Percentiles rank a stretch among this genome's conserved stretches.
phyloP scores from a whole-genome alignment of 2,113 vertebrate genomes.

The Xyrauchen texanus region DNA sequence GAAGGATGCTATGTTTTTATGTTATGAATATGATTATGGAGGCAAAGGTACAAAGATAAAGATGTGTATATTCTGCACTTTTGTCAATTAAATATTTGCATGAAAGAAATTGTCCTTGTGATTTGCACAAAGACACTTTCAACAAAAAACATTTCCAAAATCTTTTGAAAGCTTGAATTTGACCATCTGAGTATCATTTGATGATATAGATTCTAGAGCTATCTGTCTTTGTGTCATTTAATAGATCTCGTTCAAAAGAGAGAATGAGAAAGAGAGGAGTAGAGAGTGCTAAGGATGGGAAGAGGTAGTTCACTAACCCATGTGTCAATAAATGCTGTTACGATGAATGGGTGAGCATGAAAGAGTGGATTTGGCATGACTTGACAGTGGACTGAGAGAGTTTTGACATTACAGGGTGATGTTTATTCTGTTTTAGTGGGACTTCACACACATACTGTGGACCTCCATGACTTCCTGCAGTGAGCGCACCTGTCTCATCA shows the following conservation, averaged over 20 bases:
- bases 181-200: neutral
- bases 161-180: neutral
- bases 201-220: neutral
- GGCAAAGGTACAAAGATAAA: too few species aligned
- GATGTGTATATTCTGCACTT: too few species aligned
- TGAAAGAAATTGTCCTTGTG: too few species aligned
- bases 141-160: neutral
- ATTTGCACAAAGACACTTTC: too few species aligned
- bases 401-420: neutral
- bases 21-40: too few species aligned
- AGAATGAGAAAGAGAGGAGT: neutral
- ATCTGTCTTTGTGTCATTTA: neutral
- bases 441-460: slow-evolving; percentile 49
- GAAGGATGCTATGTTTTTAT: too few species aligned
- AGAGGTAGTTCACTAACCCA: slow-evolving; percentile 1
- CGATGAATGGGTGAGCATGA: slow-evolving; percentile 30
- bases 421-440: slow-evolving; percentile 41
- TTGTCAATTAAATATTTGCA: too few species aligned
- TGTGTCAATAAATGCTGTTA: slow-evolving; percentile 21
- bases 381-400: neutral
- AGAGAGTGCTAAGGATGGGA: neutral
- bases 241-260: neutral
- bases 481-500: slow-evolving; percentile 40
- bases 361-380: slow-evolving; percentile 25
- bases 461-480: slow-evolving; percentile 53